Evolutionary conservation across 2,797 vertebrate genomes (phyloP).

Genomic region (Megaceryle alcyon): DNA sequence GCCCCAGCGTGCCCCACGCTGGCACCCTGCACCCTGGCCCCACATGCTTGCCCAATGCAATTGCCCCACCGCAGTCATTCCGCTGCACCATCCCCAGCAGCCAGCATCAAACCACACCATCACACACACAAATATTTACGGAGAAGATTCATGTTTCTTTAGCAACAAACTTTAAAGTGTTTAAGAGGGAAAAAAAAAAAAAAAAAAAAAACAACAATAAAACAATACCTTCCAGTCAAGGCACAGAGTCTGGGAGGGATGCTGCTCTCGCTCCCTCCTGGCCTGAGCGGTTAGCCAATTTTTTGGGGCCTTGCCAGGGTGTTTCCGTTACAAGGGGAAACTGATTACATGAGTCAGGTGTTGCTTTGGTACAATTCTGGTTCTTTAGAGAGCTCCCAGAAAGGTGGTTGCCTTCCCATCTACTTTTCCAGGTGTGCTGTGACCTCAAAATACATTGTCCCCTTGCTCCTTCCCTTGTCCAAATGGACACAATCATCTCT

Average conservation of each 20-base stretch:
- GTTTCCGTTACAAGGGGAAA: neutral
- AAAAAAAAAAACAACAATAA: too few species aligned
- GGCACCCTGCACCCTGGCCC: neutral
- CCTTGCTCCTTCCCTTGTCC: neutral
- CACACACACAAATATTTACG: neutral
- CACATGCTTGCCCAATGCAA: neutral
- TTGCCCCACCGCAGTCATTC: neutral
- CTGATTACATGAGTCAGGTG: neutral
- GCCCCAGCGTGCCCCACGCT: neutral
- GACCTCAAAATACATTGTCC: neutral
- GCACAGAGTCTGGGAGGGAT: neutral
- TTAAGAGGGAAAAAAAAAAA: neutral
- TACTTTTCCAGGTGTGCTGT: neutral
- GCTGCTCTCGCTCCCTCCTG: neutral
- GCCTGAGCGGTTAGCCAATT: neutral
- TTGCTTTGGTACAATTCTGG: neutral
- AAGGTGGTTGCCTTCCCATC: neutral
- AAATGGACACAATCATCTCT: rapidly evolving
- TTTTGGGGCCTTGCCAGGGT: neutral
- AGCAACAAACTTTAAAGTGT: neutral
- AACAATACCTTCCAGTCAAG: neutral
- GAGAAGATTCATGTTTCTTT: neutral
- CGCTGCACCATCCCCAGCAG: neutral
- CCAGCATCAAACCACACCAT: neutral
- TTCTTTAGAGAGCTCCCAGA: neutral